Percentiles rank a stretch among this genome's conserved stretches.
Evolutionary conservation across 2,888 invertebrate species (phyloP).

Genomic region (Sinotaia quadrata): DNA sequence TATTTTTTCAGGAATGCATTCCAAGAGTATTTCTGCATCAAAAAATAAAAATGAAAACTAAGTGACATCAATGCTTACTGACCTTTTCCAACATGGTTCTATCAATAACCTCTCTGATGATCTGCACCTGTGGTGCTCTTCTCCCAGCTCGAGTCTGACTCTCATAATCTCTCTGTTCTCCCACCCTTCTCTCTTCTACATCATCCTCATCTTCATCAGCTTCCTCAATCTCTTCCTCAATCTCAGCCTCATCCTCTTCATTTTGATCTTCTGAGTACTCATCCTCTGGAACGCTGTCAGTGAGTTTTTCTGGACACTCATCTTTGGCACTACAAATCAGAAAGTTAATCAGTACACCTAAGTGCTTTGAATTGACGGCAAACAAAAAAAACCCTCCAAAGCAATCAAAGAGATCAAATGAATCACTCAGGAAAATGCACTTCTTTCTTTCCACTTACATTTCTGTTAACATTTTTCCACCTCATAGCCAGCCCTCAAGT

Average conservation of each 20-base stretch:
- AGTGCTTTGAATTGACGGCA: no score
- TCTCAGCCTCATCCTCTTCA: constrained; percentile 24
- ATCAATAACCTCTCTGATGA: constrained; percentile 52
- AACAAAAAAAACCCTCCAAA: no score
- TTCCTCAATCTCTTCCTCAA: constrained; percentile 26
- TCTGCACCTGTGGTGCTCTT: constrained; percentile 15
- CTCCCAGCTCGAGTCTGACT: not conserved
- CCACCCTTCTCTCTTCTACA: constrained; percentile 39
- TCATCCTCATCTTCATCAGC: constrained; percentile 46
- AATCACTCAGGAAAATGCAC: no score
- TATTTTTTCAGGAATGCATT: no score
- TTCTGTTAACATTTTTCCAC: no score
- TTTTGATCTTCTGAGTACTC: constrained; percentile 36
- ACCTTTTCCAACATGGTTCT: constrained; percentile 46
- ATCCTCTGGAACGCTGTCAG: constrained; percentile 40
- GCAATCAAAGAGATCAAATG: no score
- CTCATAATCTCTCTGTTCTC: constrained; percentile 1
- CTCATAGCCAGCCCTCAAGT: no score
- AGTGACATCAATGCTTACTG: not conserved
- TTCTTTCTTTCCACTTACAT: no score
- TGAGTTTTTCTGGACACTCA: not conserved
- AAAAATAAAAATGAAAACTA: no score
- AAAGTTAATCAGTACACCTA: no score
- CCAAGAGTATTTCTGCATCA: no score
- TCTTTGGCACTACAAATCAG: no score